phyloP scores from a whole-genome alignment of 2,797 vertebrate species.

The Neostethus bicornis region DNA sequence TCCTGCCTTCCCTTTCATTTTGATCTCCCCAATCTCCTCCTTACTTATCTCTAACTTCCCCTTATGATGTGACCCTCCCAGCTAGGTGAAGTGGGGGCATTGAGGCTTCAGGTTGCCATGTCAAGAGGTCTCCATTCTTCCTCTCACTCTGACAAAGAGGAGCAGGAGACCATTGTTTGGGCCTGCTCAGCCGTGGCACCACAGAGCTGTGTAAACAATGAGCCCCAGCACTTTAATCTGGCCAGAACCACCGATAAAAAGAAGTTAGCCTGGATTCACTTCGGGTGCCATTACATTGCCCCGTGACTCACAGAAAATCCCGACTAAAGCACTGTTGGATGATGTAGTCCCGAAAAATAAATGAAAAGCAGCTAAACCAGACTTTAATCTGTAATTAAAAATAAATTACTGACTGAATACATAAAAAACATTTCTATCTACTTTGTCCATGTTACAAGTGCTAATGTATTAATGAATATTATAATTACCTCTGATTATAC shows the following conservation, averaged over 20 bases:
- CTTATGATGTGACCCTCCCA: constrained; percentile 64
- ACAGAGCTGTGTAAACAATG: constrained; percentile 76
- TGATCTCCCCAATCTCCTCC: constrained; percentile 25
- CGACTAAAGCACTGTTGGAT: constrained; percentile 19
- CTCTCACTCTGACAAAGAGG: constrained; percentile 71
- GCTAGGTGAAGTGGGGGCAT: constrained; percentile 79
- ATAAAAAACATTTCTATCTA: background rate
- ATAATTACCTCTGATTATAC: background rate
- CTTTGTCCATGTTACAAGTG: background rate
- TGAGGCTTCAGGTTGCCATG: constrained; percentile 80
- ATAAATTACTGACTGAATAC: background rate
- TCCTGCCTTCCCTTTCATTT: constrained; percentile 16
- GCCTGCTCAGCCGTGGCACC: constrained; percentile 77
- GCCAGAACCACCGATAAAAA: constrained; percentile 60
- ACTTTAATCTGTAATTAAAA: constrained; percentile 1
- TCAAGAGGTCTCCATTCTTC: constrained; percentile 83
- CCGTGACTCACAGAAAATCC: constrained; percentile 22
- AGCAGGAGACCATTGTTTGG: constrained; percentile 72
- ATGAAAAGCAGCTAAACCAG: constrained; percentile 4
- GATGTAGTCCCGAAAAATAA: constrained; percentile 1
- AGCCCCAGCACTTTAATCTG: constrained; percentile 73
- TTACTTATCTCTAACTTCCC: constrained; percentile 47
- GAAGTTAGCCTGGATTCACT: constrained; percentile 43
- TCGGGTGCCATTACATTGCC: constrained; percentile 45
- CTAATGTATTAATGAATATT: background rate